A percentile compares a stretch with the other conserved stretches of the same genome.
Conservation (phyloP, 2,888 invertebrate species). For the Cataglyphis albicans region DNA sequence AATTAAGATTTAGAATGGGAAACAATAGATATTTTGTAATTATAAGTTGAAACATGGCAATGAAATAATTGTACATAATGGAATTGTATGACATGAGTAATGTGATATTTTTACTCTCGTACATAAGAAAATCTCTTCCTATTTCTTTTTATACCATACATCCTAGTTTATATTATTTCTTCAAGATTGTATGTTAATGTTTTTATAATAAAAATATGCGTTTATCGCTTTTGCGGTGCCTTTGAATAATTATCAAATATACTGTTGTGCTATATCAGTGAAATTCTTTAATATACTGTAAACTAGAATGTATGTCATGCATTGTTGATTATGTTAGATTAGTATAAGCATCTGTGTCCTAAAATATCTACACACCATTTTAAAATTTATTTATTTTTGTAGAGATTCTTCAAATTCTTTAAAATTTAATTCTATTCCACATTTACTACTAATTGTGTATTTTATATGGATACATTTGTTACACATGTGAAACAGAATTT, state of each 20-base stretch:
- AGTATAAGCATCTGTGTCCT: conserved; percentile 34
- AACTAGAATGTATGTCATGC: conserved; percentile 59
- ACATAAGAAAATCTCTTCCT: conserved; percentile 49
- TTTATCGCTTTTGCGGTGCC: conserved; percentile 62
- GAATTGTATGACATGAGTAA: conserved; percentile 46
- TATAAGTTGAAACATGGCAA: conserved; percentile 21
- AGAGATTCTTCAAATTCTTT: conserved; percentile 6
- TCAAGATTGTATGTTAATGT: conserved; percentile 51
- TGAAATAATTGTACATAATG: conserved; percentile 67
- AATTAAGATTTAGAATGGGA: conserved; percentile 12
- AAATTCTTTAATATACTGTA: conserved; percentile 65
- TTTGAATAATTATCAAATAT: conserved; percentile 62
- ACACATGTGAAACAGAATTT: neutral
- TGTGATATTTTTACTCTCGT: conserved; percentile 52
- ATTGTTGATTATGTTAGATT: conserved; percentile 55
- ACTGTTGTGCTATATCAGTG: conserved; percentile 64
- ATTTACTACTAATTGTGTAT: conserved; percentile 6
- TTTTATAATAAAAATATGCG: conserved; percentile 62
- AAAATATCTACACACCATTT: neutral
- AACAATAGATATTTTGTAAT: conserved; percentile 25
- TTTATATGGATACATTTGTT: neutral
- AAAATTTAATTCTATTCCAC: neutral
- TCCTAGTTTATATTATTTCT: conserved; percentile 64
- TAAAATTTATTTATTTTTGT: conserved; percentile 4
- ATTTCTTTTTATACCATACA: conserved; percentile 46